phyloP scores from a whole-genome alignment of 2,888 invertebrate species.

The Sycophila texana region DNA sequence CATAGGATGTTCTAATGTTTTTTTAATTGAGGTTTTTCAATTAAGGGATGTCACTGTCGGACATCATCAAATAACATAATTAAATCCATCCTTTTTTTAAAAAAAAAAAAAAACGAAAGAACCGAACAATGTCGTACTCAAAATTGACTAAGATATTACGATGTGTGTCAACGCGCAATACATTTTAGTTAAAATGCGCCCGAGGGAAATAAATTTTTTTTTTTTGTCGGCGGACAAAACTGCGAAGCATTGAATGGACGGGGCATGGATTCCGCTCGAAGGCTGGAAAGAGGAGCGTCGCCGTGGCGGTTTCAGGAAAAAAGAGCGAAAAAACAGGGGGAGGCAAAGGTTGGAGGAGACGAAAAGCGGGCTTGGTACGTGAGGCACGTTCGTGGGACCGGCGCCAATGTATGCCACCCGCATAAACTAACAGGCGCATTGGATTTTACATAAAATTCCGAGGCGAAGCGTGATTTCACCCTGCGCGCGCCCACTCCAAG shows the following conservation, averaged over 20 bases:
- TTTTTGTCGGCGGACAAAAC: neutral
- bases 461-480: constrained; percentile 67
- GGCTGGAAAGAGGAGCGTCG: constrained; percentile 29
- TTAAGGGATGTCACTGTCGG: no score
- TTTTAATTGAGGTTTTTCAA: no score
- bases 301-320: constrained; percentile 46
- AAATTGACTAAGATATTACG: no score
- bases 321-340: constrained; percentile 56
- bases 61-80: no score
- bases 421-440: constrained; percentile 76
- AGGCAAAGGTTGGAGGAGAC: constrained; percentile 58
- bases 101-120: no score
- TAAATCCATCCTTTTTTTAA: no score
- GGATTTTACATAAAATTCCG: constrained; percentile 75
- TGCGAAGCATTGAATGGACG: constrained; percentile 48
- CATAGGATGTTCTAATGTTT: no score
- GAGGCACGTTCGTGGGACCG: constrained; percentile 73
- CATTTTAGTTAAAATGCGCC: constrained; percentile 31
- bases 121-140: no score
- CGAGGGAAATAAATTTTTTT: constrained; percentile 34
- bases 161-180: neutral
- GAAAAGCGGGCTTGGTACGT: constrained; percentile 71
- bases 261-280: constrained; percentile 7
- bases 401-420: constrained; percentile 75
- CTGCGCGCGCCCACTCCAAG: constrained; percentile 33